These are phyloP conservation scores for Meiosimyza decipiens DNA, from an alignment of 2,888 invertebrate genomes.

Conservation along the genomic window DNA sequence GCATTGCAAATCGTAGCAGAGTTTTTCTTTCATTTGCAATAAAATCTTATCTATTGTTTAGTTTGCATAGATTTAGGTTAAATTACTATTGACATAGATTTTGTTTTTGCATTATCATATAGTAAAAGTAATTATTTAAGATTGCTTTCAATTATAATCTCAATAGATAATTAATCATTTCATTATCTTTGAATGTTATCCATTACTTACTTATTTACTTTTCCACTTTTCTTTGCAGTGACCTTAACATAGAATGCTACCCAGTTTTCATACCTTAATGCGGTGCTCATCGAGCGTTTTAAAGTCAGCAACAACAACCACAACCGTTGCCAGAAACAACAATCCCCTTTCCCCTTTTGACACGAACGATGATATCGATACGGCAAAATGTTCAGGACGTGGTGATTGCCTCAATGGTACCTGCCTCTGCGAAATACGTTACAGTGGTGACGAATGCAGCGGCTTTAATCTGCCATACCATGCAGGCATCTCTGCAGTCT, in stretches of 20 bases:
- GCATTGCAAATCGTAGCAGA: not conserved
- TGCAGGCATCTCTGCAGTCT: slow-evolving; percentile 77
- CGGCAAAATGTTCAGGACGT: slow-evolving; percentile 80
- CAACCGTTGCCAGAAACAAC: slow-evolving; percentile 47
- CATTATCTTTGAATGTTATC: not conserved
- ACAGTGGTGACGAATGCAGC: slow-evolving; percentile 84
- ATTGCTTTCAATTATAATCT: no score
- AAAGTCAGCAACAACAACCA: slow-evolving; percentile 52
- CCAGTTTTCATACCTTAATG: slow-evolving; percentile 65
- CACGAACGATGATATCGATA: slow-evolving; percentile 47
- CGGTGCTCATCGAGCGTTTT: slow-evolving; percentile 66
- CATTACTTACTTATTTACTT: slow-evolving; percentile 7
- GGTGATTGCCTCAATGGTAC: slow-evolving; percentile 93
- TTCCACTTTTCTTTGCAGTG: slow-evolving; percentile 48
- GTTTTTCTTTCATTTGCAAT: not conserved
- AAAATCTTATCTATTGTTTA: not conserved
- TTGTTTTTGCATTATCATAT: not conserved
- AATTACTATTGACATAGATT: not conserved
- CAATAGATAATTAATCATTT: no score
- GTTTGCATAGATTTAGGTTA: slow-evolving; percentile 2
- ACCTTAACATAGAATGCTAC: slow-evolving; percentile 63
- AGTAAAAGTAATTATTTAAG: no score
- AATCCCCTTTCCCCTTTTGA: slow-evolving; percentile 42
- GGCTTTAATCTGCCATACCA: slow-evolving; percentile 87
- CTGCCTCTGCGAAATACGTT: slow-evolving; percentile 90